Evolutionary conservation across 2,113 vertebrate species (phyloP).

Genomic region (Platysternon megacephalum): DNA sequence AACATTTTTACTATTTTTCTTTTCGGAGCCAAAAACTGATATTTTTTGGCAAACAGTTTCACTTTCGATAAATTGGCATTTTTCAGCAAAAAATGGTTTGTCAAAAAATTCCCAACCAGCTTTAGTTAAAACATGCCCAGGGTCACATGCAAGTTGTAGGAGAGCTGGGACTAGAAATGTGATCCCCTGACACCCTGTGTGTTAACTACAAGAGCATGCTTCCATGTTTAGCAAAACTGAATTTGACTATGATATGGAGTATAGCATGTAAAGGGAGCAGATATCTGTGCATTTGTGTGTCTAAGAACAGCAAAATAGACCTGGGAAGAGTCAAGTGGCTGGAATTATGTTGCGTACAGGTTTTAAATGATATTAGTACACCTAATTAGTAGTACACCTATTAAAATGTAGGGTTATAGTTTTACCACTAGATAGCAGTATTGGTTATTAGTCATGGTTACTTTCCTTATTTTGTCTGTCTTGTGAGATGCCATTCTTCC

Average conservation of each 20-base stretch:
- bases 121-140: no score
- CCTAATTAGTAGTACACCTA: neutral
- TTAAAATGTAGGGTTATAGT: neutral
- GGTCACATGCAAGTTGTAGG: no score
- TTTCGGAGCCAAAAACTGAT: no score
- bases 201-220: neutral
- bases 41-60: no score
- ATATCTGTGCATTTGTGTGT: neutral
- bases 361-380: neutral
- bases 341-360: neutral
- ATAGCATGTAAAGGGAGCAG: neutral
- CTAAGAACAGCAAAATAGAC: neutral
- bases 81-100: no score
- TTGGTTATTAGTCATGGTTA: neutral
- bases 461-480: neutral
- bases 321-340: neutral
- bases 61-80: no score
- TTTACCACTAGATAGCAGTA: neutral
- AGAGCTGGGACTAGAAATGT: neutral
- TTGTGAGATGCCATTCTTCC: neutral
- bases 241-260: neutral
- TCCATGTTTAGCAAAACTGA: neutral
- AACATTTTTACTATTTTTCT: no score
- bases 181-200: neutral
- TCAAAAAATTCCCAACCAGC: no score